Conservation (phyloP, 2,888 invertebrate genomes). For the Zootermopsis nevadensis region DNA sequence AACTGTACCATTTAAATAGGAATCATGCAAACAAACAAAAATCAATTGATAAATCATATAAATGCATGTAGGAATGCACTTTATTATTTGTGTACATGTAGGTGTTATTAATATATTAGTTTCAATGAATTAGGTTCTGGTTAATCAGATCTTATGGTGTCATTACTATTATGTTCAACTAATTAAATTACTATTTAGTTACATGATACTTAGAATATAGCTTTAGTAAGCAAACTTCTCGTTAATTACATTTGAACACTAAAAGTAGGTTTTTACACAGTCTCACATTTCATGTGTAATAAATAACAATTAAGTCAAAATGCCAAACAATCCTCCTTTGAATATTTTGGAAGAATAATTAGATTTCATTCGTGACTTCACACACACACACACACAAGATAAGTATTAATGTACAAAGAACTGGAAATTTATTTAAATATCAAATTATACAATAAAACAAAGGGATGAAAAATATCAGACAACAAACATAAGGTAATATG, state of each 20-base stretch:
- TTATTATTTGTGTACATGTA: neutral
- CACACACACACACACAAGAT: slow-evolving; percentile 3
- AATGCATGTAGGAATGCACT: slow-evolving; percentile 26
- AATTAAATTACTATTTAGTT: slow-evolving; percentile 33
- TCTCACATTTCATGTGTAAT: slow-evolving; percentile 32
- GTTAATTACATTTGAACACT: slow-evolving; percentile 39
- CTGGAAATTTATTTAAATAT: neutral
- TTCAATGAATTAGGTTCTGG: slow-evolving; percentile 24
- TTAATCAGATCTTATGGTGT: slow-evolving; percentile 9
- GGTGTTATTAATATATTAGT: slow-evolving; percentile 13
- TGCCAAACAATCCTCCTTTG: slow-evolving; percentile 25
- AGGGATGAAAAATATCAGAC: neutral
- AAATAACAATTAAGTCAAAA: slow-evolving; percentile 39
- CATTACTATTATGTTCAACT: slow-evolving; percentile 23
- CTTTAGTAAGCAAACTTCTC: slow-evolving; percentile 32
- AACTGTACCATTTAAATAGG: neutral
- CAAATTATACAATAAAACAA: slow-evolving; percentile 11
- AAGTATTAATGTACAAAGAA: slow-evolving; percentile 17
- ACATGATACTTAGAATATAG: slow-evolving; percentile 24
- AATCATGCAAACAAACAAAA: slow-evolving; percentile 33
- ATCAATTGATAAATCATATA: slow-evolving; percentile 14
- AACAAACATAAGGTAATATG: slow-evolving; percentile 5
- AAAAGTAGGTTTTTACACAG: slow-evolving; percentile 30
- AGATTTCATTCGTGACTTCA: neutral
- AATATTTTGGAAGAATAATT: slow-evolving; percentile 21